Percentiles rank a stretch among this genome's conserved stretches.
Conservation (phyloP, 2,797 vertebrate species). For the Peromyscus attwateri region DNA sequence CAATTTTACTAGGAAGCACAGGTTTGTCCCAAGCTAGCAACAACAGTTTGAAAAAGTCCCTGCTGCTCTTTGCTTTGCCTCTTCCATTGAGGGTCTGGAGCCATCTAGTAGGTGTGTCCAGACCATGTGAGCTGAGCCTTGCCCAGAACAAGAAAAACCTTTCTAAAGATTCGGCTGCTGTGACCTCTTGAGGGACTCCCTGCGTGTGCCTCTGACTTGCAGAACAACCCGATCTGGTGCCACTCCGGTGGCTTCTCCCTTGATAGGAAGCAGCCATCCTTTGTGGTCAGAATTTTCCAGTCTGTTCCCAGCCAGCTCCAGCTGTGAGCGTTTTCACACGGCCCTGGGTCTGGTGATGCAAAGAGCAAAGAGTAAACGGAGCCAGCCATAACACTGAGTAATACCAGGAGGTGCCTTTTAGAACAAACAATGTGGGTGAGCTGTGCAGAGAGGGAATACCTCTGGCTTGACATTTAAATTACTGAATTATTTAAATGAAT, state of each 20-base stretch:
- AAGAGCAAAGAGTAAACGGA: constrained; percentile 62
- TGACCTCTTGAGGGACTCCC: constrained; percentile 61
- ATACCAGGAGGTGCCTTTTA: constrained; percentile 73
- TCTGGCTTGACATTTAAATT: constrained; percentile 82
- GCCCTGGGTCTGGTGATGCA: constrained; percentile 26
- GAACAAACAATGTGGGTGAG: constrained; percentile 79
- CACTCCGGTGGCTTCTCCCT: background rate
- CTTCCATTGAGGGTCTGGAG: constrained; percentile 25
- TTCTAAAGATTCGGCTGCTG: constrained; percentile 56
- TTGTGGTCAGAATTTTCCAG: constrained; percentile 57
- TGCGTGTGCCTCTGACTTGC: constrained; percentile 11
- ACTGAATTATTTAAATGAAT: constrained; percentile 83
- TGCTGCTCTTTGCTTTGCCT: constrained; percentile 38
- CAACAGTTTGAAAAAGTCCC: background rate
- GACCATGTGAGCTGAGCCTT: constrained; percentile 41
- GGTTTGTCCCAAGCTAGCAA: constrained; percentile 19
- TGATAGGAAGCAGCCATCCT: constrained; percentile 39
- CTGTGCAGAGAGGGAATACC: constrained; percentile 75
- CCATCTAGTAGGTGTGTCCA: constrained; percentile 66
- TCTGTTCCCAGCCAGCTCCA: constrained; percentile 49
- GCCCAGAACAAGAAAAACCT: constrained; percentile 59
- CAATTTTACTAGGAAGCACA: background rate
- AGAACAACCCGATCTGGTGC: background rate
- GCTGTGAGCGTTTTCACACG: constrained; percentile 24
- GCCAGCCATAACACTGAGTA: constrained; percentile 83